Evolutionary conservation across 2,113 vertebrate species (phyloP).

Genomic region (Excalfactoria chinensis): DNA sequence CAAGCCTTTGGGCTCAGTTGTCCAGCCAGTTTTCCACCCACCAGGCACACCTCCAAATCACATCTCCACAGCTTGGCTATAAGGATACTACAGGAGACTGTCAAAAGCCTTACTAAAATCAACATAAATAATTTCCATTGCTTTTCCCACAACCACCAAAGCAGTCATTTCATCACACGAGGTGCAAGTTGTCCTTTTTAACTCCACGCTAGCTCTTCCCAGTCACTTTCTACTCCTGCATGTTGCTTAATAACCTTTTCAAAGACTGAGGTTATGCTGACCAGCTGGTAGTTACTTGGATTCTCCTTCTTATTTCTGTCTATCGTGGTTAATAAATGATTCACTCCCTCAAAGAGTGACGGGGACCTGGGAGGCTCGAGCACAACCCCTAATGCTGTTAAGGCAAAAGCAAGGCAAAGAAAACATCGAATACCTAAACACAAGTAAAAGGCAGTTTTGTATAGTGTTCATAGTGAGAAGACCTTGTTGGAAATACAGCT

Average conservation of each 20-base stretch:
- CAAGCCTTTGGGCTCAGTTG: not conserved
- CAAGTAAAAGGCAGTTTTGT: not conserved
- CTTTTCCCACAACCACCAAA: not conserved
- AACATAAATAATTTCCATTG: not conserved
- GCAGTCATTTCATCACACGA: not conserved
- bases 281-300: not conserved
- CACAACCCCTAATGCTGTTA: not conserved
- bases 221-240: not conserved
- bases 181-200: accelerated
- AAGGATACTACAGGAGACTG: not conserved
- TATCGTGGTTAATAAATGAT: not conserved
- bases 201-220: not conserved
- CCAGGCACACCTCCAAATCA: accelerated
- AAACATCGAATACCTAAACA: not conserved
- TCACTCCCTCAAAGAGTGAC: not conserved
- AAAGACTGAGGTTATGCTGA: not conserved
- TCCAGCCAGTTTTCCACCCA: not conserved
- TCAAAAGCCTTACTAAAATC: not conserved
- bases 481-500: not conserved
- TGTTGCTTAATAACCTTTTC: not conserved
- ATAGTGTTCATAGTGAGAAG: not conserved
- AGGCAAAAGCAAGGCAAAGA: not conserved
- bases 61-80: not conserved
- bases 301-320: not conserved
- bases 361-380: not conserved